Evolutionary conservation across 2,113 vertebrate species (phyloP).

Genomic region (Spermophilus dauricus): DNA sequence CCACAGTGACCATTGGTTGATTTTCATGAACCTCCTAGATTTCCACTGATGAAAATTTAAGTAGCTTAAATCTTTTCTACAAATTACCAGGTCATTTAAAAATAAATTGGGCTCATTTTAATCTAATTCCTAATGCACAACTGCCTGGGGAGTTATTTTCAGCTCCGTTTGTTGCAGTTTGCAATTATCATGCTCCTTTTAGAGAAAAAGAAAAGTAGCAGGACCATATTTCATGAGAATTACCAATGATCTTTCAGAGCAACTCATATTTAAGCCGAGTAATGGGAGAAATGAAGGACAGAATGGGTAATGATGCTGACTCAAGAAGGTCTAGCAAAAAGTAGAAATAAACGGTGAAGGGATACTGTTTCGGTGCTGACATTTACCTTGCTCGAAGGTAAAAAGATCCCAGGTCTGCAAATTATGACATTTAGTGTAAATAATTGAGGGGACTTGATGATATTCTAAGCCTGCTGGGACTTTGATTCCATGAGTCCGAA

Average conservation of each 20-base stretch:
- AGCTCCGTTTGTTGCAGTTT: constrained; percentile 87
- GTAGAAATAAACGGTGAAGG: constrained; percentile 29
- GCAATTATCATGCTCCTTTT: constrained; percentile 86
- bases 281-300: constrained; percentile 67
- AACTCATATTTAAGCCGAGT: constrained; percentile 82
- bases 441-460: constrained; percentile 10
- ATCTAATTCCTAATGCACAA: constrained; percentile 88
- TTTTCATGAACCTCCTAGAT: constrained; percentile 68
- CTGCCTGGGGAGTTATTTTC: constrained; percentile 89
- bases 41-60: constrained; percentile 84
- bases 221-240: constrained; percentile 85
- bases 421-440: constrained; percentile 56
- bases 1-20: neutral
- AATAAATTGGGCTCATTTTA: constrained; percentile 88
- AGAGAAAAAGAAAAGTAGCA: constrained; percentile 86
- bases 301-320: constrained; percentile 30
- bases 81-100: constrained; percentile 88
- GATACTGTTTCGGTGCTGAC: constrained; percentile 5
- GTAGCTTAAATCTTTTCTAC: constrained; percentile 77
- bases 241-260: constrained; percentile 78
- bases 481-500: neutral
- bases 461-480: neutral
- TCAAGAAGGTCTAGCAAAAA: constrained; percentile 41
- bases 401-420: constrained; percentile 37
- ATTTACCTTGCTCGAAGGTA: constrained; percentile 43